Conservation (phyloP, 1,140 invertebrate species). For the Capitella teleta region DNA sequence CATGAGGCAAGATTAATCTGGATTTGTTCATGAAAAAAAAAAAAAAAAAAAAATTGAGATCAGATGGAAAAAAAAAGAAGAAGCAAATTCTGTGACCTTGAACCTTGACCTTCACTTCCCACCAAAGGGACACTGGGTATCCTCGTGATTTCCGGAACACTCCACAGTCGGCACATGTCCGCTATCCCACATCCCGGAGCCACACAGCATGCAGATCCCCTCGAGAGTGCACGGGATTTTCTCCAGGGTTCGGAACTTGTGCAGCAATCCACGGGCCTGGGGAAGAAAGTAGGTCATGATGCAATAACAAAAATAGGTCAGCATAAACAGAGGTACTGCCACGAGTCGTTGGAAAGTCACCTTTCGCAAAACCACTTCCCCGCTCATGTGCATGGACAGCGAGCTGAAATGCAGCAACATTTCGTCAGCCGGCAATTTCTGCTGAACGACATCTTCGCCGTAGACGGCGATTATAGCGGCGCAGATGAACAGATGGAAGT, state of each 20-base stretch:
- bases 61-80: no score
- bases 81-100: no score
- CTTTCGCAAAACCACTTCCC: constrained; percentile 74
- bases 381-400: constrained; percentile 92
- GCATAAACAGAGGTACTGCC: not conserved
- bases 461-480: constrained; percentile 83
- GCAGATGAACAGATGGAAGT: constrained; percentile 84
- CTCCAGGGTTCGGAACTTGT: constrained; percentile 73
- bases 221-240: constrained; percentile 78
- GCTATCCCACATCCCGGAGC: constrained; percentile 86
- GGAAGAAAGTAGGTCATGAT: constrained; percentile 14
- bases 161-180: constrained; percentile 53
- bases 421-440: constrained; percentile 78
- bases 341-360: constrained; percentile 24
- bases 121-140: constrained; percentile 27
- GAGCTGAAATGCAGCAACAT: constrained; percentile 90
- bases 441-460: constrained; percentile 74
- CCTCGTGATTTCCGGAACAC: constrained; percentile 29
- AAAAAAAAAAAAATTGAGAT: no score
- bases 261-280: constrained; percentile 71
- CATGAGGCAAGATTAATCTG: no score
- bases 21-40: no score
- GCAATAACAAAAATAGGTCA: not conserved
- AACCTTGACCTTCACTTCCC: no score
- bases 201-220: constrained; percentile 72